Percentiles rank a stretch among this genome's conserved stretches.
phyloP scores from a whole-genome alignment of 2,797 vertebrate species.

The Chelon labrosus region DNA sequence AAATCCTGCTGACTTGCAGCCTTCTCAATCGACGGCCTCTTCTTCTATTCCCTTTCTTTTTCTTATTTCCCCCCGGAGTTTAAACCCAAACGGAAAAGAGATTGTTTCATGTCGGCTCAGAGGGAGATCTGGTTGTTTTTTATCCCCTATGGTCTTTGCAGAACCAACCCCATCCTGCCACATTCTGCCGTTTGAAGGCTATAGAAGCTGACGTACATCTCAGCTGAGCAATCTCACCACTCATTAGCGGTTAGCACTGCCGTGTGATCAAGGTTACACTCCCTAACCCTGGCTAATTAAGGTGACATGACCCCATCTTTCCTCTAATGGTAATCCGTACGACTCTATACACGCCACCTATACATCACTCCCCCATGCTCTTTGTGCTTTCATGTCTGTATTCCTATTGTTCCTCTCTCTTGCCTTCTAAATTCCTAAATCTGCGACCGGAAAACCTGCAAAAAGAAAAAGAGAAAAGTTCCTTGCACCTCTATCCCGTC shows the following conservation, averaged over 20 bases:
- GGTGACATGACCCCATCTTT: conserved; percentile 47
- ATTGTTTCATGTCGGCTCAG: conserved; percentile 70
- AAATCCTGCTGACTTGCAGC: conserved; percentile 77
- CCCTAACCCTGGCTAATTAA: conserved; percentile 56
- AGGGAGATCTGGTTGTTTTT: conserved; percentile 53
- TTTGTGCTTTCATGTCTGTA: conserved; percentile 3
- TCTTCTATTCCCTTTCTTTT: conserved; percentile 40
- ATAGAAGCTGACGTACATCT: conserved; percentile 16
- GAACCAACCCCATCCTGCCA: conserved; percentile 8
- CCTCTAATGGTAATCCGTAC: conserved; percentile 21
- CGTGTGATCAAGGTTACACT: conserved; percentile 65
- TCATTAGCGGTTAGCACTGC: conserved; percentile 44
- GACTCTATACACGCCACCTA: conserved; percentile 1
- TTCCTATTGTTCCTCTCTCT: background rate
- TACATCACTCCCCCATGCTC: background rate
- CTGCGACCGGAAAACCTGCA: background rate
- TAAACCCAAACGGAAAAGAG: conserved; percentile 59
- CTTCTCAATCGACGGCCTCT: conserved; percentile 46
- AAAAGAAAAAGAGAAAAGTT: background rate
- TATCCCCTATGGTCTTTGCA: conserved; percentile 55
- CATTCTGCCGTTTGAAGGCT: conserved; percentile 14
- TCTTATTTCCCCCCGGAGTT: conserved; percentile 62
- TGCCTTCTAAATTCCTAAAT: background rate
- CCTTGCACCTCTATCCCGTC: conserved; percentile 2
- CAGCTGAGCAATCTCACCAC: conserved; percentile 42